These are phyloP conservation scores for Lophura swinhoii DNA, from an alignment of 2,797 vertebrate genomes.

Conservation along the genomic window DNA sequence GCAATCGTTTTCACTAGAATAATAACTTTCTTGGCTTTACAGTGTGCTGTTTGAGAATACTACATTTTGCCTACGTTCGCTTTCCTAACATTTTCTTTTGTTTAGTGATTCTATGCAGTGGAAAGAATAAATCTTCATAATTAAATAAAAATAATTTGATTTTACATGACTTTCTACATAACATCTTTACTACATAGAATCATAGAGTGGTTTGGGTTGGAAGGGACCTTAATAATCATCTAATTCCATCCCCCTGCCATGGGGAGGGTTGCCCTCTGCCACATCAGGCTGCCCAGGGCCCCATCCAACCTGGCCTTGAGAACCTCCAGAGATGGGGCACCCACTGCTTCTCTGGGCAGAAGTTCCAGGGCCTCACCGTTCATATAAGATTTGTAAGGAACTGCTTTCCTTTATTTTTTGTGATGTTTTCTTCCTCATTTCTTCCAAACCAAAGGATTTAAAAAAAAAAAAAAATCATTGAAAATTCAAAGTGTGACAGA, in stretches of 20 bases:
- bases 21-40: not conserved
- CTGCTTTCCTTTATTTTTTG: not conserved
- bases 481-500: not conserved
- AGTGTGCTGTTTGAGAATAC: fast-evolving
- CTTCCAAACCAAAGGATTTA: fast-evolving
- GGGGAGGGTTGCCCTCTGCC: no score
- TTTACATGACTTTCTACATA: not conserved
- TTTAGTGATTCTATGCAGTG: not conserved
- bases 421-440: not conserved
- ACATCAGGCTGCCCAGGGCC: no score
- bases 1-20: not conserved
- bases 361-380: no score
- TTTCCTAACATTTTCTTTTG: not conserved
- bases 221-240: no score
- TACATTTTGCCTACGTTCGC: not conserved
- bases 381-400: not conserved
- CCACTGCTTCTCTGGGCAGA: no score
- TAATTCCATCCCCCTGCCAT: no score
- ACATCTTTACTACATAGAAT: not conserved
- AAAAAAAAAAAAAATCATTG: not conserved
- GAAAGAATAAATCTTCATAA: not conserved
- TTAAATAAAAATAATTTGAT: not conserved
- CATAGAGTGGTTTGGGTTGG: no score
- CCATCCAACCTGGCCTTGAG: no score
- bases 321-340: no score